Evolutionary conservation across 2,888 invertebrate species (phyloP).

Genomic region (Lepidochrysops patricia): DNA sequence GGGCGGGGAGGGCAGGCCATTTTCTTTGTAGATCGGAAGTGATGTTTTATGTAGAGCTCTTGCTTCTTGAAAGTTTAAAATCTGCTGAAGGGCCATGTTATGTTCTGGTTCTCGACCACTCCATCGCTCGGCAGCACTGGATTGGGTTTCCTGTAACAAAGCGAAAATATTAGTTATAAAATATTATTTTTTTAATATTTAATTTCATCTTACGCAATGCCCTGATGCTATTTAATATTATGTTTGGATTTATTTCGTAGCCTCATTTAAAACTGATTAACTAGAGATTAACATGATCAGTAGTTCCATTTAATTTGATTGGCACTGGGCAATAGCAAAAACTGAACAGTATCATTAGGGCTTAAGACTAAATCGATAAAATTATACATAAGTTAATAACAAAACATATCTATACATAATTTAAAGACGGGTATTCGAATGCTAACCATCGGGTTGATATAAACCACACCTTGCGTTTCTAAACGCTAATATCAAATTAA

Average conservation of each 20-base stretch:
- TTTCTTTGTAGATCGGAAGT: slow-evolving; percentile 63
- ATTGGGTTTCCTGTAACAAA: slow-evolving; percentile 85
- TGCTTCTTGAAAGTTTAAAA: slow-evolving; percentile 92
- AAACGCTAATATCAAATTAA: slow-evolving; percentile 74
- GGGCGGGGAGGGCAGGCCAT: slow-evolving; percentile 67
- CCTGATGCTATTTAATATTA: not conserved
- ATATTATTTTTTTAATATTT: not conserved
- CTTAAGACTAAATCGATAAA: slow-evolving; percentile 12
- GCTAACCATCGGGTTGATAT: slow-evolving; percentile 58
- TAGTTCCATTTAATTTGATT: slow-evolving; percentile 11
- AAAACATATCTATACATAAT: slow-evolving; percentile 13
- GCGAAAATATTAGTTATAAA: not conserved
- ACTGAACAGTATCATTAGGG: slow-evolving; percentile 3
- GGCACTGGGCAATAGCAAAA: slow-evolving; percentile 2
- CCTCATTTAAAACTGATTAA: not conserved
- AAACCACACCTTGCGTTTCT: slow-evolving; percentile 72
- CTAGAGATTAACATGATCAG: slow-evolving; percentile 6
- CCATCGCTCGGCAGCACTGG: slow-evolving; percentile 91
- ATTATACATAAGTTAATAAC: slow-evolving; percentile 12
- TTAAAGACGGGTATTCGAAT: slow-evolving; percentile 63
- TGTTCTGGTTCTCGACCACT: slow-evolving; percentile 92
- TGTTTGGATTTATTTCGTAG: not conserved
- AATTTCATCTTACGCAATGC: too few relatives aligned
- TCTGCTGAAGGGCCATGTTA: slow-evolving; percentile 92
- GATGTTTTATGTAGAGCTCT: slow-evolving; percentile 78